A percentile compares a stretch with the other conserved stretches of the same genome.
Conservation (phyloP, 2,797 vertebrate species). For the Furcifer pardalis region DNA sequence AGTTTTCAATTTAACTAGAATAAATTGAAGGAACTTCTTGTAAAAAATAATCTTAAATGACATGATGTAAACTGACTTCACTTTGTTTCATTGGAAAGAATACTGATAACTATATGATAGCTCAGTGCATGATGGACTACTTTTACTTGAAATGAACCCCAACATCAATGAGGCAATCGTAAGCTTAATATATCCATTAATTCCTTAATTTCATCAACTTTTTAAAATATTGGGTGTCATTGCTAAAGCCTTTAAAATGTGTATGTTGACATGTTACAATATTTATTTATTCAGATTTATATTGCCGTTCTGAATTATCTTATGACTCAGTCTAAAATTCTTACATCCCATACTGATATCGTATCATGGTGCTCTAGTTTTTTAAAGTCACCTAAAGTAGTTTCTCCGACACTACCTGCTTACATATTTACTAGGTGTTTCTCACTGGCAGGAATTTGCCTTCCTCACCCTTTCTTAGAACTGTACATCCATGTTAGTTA, state of each 20-base stretch:
- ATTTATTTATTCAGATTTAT: no score
- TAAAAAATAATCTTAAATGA: conserved; percentile 45
- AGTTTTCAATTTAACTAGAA: conserved; percentile 66
- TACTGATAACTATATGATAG: conserved; percentile 39
- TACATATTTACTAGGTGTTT: not conserved
- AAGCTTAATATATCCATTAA: conserved; percentile 57
- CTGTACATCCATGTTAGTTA: not conserved
- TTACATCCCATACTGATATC: not conserved
- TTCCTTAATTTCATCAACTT: conserved; percentile 48
- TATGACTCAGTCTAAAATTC: conserved; percentile 32
- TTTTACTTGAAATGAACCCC: conserved; percentile 55
- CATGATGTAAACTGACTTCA: conserved; percentile 54
- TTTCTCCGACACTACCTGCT: not conserved
- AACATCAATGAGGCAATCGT: conserved; percentile 59
- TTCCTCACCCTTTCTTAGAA: not conserved
- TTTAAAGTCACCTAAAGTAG: not conserved
- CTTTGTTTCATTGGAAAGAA: conserved; percentile 57
- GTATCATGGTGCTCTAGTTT: not conserved
- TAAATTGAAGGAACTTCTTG: conserved; percentile 61
- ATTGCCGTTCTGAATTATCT: conserved; percentile 33
- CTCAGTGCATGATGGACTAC: conserved; percentile 48
- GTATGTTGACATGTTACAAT: not conserved
- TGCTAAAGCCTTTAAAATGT: conserved; percentile 8
- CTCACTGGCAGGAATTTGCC: not conserved
- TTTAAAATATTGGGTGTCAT: conserved; percentile 50